A percentile compares a stretch with the other conserved stretches of the same genome.
phyloP scores from a whole-genome alignment of 2,113 vertebrate species.

The Cyphomyrus discorhynchus region DNA sequence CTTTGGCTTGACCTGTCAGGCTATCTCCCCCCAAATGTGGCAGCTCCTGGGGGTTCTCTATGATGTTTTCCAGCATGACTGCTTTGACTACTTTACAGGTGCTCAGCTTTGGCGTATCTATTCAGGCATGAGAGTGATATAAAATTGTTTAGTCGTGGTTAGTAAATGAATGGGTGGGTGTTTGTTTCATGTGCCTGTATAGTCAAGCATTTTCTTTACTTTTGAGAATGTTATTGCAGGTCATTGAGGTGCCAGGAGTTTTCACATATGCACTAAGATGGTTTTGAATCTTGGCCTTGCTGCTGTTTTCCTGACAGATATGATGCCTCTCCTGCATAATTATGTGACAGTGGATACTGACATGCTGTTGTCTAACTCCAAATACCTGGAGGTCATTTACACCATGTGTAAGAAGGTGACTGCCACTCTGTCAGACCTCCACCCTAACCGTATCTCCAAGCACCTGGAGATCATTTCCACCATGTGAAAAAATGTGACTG shows the following conservation, averaged over 20 bases:
- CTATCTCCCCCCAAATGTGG: constrained; percentile 94
- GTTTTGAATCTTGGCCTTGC: neutral
- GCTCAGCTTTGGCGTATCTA: neutral
- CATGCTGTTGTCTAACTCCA: constrained; percentile 82
- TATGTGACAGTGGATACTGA: constrained; percentile 95
- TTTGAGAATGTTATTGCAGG: neutral
- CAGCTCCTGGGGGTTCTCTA: constrained; percentile 85
- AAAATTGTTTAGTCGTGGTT: neutral
- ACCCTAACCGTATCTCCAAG: constrained; percentile 63
- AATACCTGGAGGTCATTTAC: constrained; percentile 91
- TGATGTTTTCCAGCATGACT: constrained; percentile 91
- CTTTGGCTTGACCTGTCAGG: constrained; percentile 87
- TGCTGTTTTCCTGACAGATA: constrained; percentile 65
- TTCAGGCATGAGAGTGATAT: neutral
- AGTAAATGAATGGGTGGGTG: neutral
- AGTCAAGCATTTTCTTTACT: neutral
- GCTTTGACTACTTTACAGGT: constrained; percentile 96
- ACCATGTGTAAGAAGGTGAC: constrained; percentile 97
- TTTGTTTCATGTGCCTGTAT: neutral
- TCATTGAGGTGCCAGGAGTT: neutral
- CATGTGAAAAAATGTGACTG: neutral
- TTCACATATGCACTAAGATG: neutral
- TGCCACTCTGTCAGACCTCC: neutral
- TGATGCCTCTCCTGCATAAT: constrained; percentile 98
- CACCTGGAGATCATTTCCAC: constrained; percentile 88